phyloP scores from a whole-genome alignment of 2,113 vertebrate species.

The Semnornis frantzii region DNA sequence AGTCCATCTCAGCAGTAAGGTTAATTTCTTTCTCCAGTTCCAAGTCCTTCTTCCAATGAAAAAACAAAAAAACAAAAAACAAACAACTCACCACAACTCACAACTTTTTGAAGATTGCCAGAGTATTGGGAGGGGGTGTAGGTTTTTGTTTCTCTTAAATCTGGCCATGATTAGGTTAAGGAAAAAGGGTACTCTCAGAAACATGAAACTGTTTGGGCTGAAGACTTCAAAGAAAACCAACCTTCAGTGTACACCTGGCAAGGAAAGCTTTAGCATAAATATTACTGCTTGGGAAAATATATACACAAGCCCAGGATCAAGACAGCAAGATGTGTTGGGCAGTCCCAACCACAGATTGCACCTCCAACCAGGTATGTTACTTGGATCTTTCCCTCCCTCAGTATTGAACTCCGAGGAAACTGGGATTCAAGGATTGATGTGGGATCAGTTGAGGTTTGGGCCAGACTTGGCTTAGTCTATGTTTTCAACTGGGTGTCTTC shows the following conservation, averaged over 20 bases:
- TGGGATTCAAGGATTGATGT: not conserved
- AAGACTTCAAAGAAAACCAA: not conserved
- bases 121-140: not conserved
- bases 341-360: not conserved
- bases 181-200: not conserved
- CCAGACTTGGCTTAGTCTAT: not conserved
- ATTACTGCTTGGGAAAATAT: not conserved
- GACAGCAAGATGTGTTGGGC: not conserved
- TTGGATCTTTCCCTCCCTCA: not conserved
- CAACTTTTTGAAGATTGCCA: not conserved
- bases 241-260: not conserved
- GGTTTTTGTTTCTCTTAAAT: not conserved
- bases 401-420: not conserved
- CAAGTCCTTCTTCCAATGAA: not conserved
- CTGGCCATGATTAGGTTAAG: not conserved
- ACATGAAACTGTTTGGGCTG: not conserved
- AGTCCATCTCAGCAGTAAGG: not conserved
- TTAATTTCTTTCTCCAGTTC: not conserved
- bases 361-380: not conserved
- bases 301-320: not conserved
- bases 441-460: not conserved
- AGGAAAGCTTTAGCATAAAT: not conserved
- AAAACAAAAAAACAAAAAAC: not conserved
- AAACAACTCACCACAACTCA: not conserved
- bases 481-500: not conserved